phyloP scores from a whole-genome alignment of 2,113 vertebrate species.

The Zosterops pallidus region DNA sequence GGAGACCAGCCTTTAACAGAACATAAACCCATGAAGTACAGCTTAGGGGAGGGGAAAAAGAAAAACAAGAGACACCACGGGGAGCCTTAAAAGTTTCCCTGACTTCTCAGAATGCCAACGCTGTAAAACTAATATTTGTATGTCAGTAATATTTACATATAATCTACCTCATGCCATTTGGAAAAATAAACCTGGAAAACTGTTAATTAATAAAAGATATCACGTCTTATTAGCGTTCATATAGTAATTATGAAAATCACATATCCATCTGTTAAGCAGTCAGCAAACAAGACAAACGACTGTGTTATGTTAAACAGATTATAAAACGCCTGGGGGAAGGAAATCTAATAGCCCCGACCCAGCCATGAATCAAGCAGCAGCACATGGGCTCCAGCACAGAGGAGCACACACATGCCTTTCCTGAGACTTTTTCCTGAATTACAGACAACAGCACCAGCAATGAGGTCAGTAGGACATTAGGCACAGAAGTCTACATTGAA shows the following conservation, averaged over 20 bases:
- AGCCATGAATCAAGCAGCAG: slow-evolving; percentile 76
- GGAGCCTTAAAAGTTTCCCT: not conserved
- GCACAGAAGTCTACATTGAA: not conserved
- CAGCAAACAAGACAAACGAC: slow-evolving; percentile 87
- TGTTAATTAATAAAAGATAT: slow-evolving; percentile 79
- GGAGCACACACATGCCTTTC: not conserved
- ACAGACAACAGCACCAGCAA: accelerated
- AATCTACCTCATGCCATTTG: slow-evolving; percentile 29
- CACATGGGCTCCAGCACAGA: not conserved
- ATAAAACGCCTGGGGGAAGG: slow-evolving; percentile 82
- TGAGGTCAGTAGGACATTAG: not conserved
- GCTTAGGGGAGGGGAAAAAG: not conserved
- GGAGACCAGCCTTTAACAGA: not conserved
- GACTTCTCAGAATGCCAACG: not conserved
- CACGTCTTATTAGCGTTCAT: slow-evolving; percentile 73
- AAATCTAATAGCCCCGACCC: slow-evolving; percentile 76
- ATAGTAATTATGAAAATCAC: slow-evolving; percentile 73
- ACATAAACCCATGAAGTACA: not conserved
- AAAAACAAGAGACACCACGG: not conserved
- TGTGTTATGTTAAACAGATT: slow-evolving; percentile 86
- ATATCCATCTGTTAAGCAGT: slow-evolving; percentile 76
- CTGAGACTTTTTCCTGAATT: not conserved
- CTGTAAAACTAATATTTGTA: slow-evolving; percentile 40
- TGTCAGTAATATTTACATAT: slow-evolving; percentile 31
- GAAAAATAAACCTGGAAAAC: slow-evolving; percentile 64